Evolutionary conservation across 2,797 vertebrate genomes (phyloP), one percentile per base, ranked within the genome.

Genomic region (Mus minutoides): DNA sequence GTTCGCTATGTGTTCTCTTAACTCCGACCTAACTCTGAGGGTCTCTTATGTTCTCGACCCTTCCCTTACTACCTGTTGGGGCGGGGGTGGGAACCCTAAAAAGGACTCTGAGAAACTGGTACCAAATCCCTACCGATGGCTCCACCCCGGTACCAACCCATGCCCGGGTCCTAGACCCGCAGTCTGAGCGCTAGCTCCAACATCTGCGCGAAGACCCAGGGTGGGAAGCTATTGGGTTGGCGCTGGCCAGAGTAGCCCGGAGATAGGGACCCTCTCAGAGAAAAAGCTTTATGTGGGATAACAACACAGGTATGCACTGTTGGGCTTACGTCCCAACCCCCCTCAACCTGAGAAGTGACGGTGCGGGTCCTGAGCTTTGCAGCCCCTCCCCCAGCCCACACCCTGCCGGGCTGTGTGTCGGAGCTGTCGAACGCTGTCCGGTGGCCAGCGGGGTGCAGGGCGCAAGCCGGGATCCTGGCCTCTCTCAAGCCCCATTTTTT

Each of bases 361-460:
- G 16, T 91, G 83, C 22, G 1, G 46, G 64, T 78, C 71, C 4
- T 0, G 49, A 49, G 88, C 64, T 78, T 67, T 22, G 49, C 24
- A 31, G 29, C 60, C 86, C 71, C 94, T 69, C 92, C 97, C 94
- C 88, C 64, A 80, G 89, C 79, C 46, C 75, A 56, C 31, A 14
- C 46, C 76, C 8, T 14, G 80, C 37, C 56, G 9, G 0, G 1
- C 26, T 17, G 37, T 58, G 17, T 0, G 3, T 40, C 26, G 56
- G 12, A 19, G 62, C 64, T 11, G 89, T 2, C 2, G 56, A 87
- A 43, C 0, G 56, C 77, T 0, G 90, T 16, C 60, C 8, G 0
- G 5, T 34, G 29, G 29, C 17, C 43, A 75, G 60, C 43, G 0
- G 56, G 54, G 76, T 52, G 54, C 75, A 0, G 17, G 84, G 67